These are phyloP conservation scores for Pseudorhombus dupliciocellatus DNA, from an alignment of 2,113 vertebrate genomes.

Conservation along the genomic window DNA sequence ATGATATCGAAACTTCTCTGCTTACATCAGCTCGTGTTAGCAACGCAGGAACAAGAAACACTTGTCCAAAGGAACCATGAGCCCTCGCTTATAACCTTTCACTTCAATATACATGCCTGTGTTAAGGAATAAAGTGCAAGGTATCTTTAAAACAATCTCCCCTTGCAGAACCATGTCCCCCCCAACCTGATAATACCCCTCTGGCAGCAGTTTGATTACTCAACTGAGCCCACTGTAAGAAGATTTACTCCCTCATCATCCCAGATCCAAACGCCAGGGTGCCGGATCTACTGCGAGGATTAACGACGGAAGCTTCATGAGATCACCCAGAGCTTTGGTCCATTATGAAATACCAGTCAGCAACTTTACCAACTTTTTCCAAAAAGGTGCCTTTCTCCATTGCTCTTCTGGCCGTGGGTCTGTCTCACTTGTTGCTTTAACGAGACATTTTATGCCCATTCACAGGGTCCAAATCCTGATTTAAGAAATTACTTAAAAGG, in stretches of 20 bases:
- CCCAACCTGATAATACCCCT: slow-evolving; percentile 2
- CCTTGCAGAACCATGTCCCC: neutral
- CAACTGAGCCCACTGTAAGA: slow-evolving; percentile 27
- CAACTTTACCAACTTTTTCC: neutral
- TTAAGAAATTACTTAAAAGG: neutral
- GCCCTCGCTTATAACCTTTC: neutral
- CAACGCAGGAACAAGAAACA: neutral
- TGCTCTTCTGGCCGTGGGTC: neutral
- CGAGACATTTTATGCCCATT: neutral
- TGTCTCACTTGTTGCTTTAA: neutral
- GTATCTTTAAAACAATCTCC: neutral
- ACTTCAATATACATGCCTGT: neutral
- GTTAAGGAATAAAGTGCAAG: neutral
- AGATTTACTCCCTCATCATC: slow-evolving; percentile 58
- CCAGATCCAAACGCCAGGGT: slow-evolving; percentile 39
- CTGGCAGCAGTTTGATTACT: slow-evolving; percentile 59
- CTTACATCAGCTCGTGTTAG: slow-evolving; percentile 6
- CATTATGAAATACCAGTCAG: neutral
- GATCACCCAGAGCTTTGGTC: slow-evolving; percentile 13
- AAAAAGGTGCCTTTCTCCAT: neutral
- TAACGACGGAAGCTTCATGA: neutral
- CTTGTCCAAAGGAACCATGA: slow-evolving; percentile 1
- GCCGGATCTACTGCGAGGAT: slow-evolving; percentile 18
- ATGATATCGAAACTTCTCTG: neutral
- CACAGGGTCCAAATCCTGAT: neutral